Percentiles rank a stretch among this genome's conserved stretches.
phyloP scores from a whole-genome alignment of 2,113 vertebrate species.

The Pao palembangensis region DNA sequence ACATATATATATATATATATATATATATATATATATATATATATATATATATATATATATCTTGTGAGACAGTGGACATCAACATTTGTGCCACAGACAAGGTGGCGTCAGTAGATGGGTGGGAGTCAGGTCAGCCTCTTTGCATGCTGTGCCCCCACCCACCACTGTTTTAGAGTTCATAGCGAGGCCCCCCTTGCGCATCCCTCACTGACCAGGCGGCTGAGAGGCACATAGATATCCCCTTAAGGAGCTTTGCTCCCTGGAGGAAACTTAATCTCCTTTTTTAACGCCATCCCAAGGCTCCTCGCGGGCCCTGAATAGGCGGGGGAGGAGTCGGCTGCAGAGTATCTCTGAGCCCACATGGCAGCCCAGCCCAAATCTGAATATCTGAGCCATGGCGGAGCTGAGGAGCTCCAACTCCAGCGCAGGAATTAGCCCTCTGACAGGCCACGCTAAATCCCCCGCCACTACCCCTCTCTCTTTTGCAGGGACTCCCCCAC shows the following conservation, averaged over 20 bases:
- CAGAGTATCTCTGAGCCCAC: constrained; percentile 76
- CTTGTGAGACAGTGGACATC: too few species aligned
- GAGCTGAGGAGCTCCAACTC: constrained; percentile 66
- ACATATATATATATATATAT: too few species aligned
- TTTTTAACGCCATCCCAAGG: constrained; percentile 76
- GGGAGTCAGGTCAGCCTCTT: constrained; percentile 53
- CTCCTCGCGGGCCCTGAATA: constrained; percentile 71
- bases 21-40: too few species aligned
- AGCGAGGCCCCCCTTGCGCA: constrained; percentile 40
- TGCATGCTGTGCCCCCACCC: constrained; percentile 17
- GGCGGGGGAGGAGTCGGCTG: constrained; percentile 61
- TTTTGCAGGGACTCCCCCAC: constrained; percentile 32
- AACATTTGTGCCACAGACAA: constrained; percentile 26
- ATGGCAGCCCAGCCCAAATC: constrained; percentile 76
- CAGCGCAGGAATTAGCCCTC: constrained; percentile 74
- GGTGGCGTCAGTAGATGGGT: constrained; percentile 26
- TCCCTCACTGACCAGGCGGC: constrained; percentile 76
- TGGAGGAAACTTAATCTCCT: constrained; percentile 81
- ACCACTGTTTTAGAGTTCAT: background rate
- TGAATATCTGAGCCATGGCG: constrained; percentile 73
- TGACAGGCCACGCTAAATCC: constrained; percentile 68
- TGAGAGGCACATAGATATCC: constrained; percentile 79
- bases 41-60: too few species aligned
- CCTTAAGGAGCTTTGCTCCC: constrained; percentile 81
- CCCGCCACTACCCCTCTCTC: constrained; percentile 24